A percentile compares a stretch with the other conserved stretches of the same genome.
phyloP scores from a whole-genome alignment of 2,888 invertebrate species.

The Thyatira batis region DNA sequence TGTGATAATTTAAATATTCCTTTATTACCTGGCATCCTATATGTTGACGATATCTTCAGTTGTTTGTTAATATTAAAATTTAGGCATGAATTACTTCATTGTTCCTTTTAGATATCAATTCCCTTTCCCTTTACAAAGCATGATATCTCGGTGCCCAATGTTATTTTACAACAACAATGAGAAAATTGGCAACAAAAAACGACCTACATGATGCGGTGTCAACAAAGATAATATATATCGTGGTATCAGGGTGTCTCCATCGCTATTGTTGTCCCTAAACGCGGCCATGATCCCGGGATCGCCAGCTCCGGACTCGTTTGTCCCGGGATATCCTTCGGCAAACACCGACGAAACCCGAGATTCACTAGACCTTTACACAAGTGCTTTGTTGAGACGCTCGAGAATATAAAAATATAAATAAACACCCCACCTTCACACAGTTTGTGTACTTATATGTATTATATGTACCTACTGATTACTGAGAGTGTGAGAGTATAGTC shows the following conservation, averaged over 20 bases:
- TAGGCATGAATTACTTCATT: neutral
- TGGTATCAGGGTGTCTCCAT: conserved; percentile 69
- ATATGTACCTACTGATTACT: too few species aligned
- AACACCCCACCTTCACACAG: conserved; percentile 46
- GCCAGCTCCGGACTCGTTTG: conserved; percentile 69
- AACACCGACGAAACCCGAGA: conserved; percentile 76
- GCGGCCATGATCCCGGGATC: conserved; percentile 69
- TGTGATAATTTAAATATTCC: too few species aligned
- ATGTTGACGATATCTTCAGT: too few species aligned
- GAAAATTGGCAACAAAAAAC: conserved; percentile 73
- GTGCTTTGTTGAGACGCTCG: conserved; percentile 66
- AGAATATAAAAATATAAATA: conserved; percentile 67
- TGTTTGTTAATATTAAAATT: neutral
- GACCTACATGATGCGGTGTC: conserved; percentile 74
- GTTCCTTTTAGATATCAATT: conserved; percentile 15
- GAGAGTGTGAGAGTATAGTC: too few species aligned
- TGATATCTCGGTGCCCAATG: conserved; percentile 43
- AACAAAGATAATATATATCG: conserved; percentile 77
- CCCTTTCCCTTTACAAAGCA: conserved; percentile 36
- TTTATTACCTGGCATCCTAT: too few species aligned
- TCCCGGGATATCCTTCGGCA: conserved; percentile 77
- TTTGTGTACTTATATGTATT: conserved; percentile 31
- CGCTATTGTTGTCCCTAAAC: conserved; percentile 73
- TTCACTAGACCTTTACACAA: conserved; percentile 76
- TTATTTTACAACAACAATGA: conserved; percentile 67